Evolutionary conservation across 2,113 vertebrate species (phyloP).

Genomic region (Sceloporus undulatus): DNA sequence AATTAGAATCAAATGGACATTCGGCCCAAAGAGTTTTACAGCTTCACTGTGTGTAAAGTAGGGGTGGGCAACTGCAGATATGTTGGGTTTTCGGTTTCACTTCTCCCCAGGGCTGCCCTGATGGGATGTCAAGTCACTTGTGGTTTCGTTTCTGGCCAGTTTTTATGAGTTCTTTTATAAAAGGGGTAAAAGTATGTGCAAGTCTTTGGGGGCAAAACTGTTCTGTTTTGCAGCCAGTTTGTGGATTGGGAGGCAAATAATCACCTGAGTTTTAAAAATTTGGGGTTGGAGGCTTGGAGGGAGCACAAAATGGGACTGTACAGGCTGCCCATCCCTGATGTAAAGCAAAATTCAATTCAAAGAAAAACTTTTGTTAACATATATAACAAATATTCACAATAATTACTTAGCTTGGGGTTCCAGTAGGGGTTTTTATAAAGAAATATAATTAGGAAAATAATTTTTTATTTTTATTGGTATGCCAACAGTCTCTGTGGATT

Average conservation of each 20-base stretch:
- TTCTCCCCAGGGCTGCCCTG: not conserved
- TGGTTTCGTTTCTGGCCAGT: too few relatives aligned
- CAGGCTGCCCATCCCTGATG: too few relatives aligned
- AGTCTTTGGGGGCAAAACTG: too few relatives aligned
- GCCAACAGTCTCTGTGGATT: not conserved
- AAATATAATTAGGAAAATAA: not conserved
- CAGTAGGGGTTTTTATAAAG: not conserved
- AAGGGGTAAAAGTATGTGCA: too few relatives aligned
- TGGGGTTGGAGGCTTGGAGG: too few relatives aligned
- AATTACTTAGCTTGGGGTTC: not conserved
- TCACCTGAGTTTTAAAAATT: too few relatives aligned
- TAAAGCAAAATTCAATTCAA: not conserved
- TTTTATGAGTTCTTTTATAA: not conserved
- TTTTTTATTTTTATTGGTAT: not conserved
- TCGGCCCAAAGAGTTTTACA: not conserved
- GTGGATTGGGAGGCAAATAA: too few relatives aligned
- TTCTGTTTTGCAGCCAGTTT: too few relatives aligned
- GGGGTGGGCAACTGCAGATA: too few relatives aligned
- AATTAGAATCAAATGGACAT: not conserved
- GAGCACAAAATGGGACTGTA: too few relatives aligned
- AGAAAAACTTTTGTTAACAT: not conserved
- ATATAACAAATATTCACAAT: not conserved
- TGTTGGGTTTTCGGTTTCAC: too few relatives aligned
- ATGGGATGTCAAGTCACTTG: too few relatives aligned
- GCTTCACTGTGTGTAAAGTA: not conserved